A percentile compares a stretch with the other conserved stretches of the same genome.
Evolutionary conservation across 2,113 vertebrate species (phyloP).

Genomic region (Mustela nigripes): DNA sequence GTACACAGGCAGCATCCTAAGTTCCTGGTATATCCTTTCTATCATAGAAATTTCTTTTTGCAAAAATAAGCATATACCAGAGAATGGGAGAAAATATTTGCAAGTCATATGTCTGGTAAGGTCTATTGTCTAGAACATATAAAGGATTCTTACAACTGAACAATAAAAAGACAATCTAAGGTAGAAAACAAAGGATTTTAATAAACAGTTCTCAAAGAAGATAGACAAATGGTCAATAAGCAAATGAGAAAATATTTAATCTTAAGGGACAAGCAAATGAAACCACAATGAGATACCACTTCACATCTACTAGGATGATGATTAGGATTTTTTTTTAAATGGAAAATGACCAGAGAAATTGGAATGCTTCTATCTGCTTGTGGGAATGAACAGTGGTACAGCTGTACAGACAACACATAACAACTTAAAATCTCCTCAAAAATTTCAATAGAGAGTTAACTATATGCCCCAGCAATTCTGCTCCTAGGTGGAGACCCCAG

Average conservation of each 20-base stretch:
- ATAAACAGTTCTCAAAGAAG: not conserved
- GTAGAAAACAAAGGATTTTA: not conserved
- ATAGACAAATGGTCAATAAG: not conserved
- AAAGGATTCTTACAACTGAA: not conserved
- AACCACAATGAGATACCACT: not conserved
- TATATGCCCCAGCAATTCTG: not conserved
- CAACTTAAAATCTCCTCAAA: not conserved
- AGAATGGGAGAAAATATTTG: not conserved
- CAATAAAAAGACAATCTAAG: not conserved
- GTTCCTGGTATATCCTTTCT: not conserved
- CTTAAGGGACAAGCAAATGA: not conserved
- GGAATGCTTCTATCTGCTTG: not conserved
- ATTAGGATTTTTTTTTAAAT: not conserved
- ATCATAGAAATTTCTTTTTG: not conserved
- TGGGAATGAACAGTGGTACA: not conserved
- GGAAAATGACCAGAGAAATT: not conserved
- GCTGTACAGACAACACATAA: not conserved
- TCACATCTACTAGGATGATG: not conserved
- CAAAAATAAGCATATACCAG: constrained; percentile 22
- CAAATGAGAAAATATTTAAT: not conserved
- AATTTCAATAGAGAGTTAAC: not conserved
- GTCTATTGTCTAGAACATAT: not conserved
- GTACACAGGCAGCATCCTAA: not conserved
- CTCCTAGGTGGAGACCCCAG: not conserved
- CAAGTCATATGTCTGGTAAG: not conserved